Evolutionary conservation across 2,888 invertebrate species (phyloP).

Genomic region (Sepiola atlantica): DNA sequence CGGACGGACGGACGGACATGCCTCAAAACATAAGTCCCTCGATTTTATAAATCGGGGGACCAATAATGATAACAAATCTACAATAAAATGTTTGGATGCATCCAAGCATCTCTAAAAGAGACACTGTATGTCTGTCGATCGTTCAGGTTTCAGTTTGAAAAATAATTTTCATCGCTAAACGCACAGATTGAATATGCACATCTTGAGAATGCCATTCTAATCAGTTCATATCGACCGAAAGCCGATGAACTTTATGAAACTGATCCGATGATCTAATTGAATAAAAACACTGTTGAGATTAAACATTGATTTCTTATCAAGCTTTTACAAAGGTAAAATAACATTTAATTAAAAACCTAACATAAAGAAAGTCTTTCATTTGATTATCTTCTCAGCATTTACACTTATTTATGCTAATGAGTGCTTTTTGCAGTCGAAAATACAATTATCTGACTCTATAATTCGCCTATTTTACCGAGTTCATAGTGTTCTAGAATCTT

Average conservation of each 20-base stretch:
- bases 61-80: too few species aligned
- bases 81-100: too few species aligned
- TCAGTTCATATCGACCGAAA: too few species aligned
- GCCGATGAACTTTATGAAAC: not conserved
- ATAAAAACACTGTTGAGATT: not conserved
- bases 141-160: too few species aligned
- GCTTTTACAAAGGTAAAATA: not conserved
- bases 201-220: too few species aligned
- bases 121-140: too few species aligned
- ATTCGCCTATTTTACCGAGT: conserved; percentile 19
- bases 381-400: not conserved
- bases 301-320: not conserved
- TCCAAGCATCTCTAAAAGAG: too few species aligned
- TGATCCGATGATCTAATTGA: not conserved
- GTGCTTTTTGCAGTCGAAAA: not conserved
- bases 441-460: not conserved
- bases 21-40: too few species aligned
- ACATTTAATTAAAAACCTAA: not conserved
- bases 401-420: not conserved
- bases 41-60: too few species aligned
- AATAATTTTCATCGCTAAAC: too few species aligned
- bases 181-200: too few species aligned
- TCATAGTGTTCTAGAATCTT: not conserved
- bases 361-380: conserved; percentile 6
- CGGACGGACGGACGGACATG: too few species aligned